A percentile compares a stretch with the other conserved stretches of the same genome.
Evolutionary conservation across 2,888 invertebrate species (phyloP).

Genomic region (Cosmopolites sordidus): DNA sequence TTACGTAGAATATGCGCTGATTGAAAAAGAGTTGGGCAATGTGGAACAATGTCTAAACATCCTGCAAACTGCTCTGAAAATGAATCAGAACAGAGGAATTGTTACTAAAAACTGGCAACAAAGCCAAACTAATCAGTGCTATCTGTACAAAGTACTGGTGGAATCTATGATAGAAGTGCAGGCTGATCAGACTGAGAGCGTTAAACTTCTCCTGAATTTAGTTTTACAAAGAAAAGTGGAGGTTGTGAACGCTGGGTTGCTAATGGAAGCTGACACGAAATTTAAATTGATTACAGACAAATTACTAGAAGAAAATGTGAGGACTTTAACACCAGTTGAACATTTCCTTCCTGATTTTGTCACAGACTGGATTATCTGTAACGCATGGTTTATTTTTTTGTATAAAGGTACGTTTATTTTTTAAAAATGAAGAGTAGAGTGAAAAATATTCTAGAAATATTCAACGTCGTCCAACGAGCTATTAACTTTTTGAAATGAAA

Average conservation of each 20-base stretch:
- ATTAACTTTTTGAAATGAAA: no score
- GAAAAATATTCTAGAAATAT: background rate
- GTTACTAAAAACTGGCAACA: constrained; percentile 34
- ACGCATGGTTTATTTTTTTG: constrained; percentile 52
- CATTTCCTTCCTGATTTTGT: constrained; percentile 52
- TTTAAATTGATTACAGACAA: constrained; percentile 41
- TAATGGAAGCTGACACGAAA: constrained; percentile 39
- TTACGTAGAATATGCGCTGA: constrained; percentile 60
- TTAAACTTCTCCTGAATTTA: constrained; percentile 32
- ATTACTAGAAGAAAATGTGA: constrained; percentile 33
- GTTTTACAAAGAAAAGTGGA: constrained; percentile 32
- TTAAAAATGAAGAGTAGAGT: background rate
- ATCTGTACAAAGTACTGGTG: constrained; percentile 47
- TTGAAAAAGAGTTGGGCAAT: constrained; percentile 55
- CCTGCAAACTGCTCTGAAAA: constrained; percentile 50
- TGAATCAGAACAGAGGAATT: constrained; percentile 35
- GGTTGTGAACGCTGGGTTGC: constrained; percentile 32
- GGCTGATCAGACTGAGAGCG: constrained; percentile 15
- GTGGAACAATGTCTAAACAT: constrained; percentile 50
- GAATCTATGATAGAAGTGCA: constrained; percentile 29
- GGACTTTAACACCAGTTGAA: constrained; percentile 36
- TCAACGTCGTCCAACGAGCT: no score
- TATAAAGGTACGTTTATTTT: constrained; percentile 14
- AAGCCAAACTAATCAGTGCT: constrained; percentile 42
- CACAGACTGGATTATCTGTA: constrained; percentile 53